Conservation (phyloP, 2,113 vertebrate genomes). For the Puntigrus tetrazona region DNA sequence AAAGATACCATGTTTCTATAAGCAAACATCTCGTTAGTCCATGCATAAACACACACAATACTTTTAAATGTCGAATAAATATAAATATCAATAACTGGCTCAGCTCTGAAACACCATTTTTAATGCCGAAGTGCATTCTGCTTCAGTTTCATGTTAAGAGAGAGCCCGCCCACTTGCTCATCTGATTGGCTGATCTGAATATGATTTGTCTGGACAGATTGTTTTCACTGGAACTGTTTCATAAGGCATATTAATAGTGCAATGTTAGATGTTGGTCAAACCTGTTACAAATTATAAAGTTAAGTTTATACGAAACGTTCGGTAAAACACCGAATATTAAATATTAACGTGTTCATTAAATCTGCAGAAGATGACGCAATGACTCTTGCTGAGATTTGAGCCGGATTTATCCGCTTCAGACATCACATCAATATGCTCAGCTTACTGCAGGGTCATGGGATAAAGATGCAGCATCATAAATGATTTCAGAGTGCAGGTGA, state of each 20-base stretch:
- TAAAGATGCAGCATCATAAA: neutral
- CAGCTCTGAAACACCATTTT: neutral
- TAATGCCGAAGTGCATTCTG: neutral
- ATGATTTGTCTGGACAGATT: neutral
- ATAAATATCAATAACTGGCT: neutral
- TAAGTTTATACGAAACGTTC: neutral
- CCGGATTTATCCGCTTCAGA: neutral
- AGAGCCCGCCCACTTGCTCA: neutral
- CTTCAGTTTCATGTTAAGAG: no score
- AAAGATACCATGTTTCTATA: neutral
- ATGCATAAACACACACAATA: neutral
- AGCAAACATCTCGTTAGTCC: neutral
- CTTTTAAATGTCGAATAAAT: neutral
- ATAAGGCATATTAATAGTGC: neutral
- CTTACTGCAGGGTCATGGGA: neutral
- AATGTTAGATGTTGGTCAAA: neutral
- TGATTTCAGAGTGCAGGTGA: slow-evolving; percentile 12
- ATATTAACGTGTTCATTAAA: neutral
- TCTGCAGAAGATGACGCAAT: neutral
- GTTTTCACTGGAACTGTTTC: neutral
- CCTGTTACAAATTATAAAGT: neutral
- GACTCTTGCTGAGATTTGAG: neutral
- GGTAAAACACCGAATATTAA: neutral
- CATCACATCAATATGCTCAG: neutral
- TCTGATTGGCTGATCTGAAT: neutral